Conservation (phyloP, 2,113 vertebrate species). For the Pseudopipra pipra region DNA sequence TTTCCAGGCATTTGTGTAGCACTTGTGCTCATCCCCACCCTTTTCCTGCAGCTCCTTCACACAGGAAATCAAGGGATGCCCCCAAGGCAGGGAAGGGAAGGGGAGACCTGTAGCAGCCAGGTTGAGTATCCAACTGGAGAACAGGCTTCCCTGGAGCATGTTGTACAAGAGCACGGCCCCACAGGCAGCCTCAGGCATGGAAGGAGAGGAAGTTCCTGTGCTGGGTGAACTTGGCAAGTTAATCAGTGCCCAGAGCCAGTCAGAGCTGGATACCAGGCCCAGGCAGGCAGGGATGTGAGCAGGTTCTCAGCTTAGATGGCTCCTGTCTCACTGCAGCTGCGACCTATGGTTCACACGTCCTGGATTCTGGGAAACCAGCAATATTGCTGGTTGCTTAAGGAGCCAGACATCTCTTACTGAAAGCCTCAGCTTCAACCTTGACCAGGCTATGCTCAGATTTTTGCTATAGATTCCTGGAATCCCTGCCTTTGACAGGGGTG, state of each 20-base stretch:
- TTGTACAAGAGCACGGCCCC: neutral
- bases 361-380: neutral
- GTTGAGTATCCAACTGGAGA: neutral
- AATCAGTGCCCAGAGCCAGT: neutral
- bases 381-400: neutral
- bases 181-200: neutral
- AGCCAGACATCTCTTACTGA: neutral
- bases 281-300: neutral
- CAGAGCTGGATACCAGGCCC: neutral
- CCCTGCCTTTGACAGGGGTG: neutral
- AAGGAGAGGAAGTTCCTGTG: neutral
- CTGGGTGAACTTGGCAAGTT: neutral
- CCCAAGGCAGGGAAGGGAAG: neutral
- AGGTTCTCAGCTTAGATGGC: neutral
- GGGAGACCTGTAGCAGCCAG: neutral
- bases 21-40: neutral
- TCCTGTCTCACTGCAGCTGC: neutral
- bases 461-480: neutral
- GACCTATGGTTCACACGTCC: neutral
- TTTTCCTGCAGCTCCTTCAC: neutral
- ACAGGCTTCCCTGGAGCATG: neutral
- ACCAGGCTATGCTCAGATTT: neutral
- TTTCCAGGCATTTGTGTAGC: neutral
- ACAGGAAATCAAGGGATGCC: neutral
- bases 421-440: neutral